Evolutionary conservation across 2,888 invertebrate species (phyloP), one percentile per base, ranked within the genome.

Genomic region (Cataglyphis altisquamis): DNA sequence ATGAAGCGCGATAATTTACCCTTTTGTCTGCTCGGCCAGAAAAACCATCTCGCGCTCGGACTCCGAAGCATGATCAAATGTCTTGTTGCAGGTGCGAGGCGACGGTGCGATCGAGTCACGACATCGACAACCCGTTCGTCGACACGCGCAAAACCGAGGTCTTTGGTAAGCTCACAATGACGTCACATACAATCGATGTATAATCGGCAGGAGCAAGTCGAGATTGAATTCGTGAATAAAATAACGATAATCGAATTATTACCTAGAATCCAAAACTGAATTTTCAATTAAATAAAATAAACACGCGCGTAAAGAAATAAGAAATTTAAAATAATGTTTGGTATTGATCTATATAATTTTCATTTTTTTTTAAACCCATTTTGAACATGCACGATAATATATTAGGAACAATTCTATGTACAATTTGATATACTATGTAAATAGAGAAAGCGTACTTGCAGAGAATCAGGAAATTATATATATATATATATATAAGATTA

Each of bases 41-140:
- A 15, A 21, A 15, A 64, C 36, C 60, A 41, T 36, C 29, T 15
- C n/a, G n/a, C 25, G 72, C 39, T 60, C 32, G 18, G 18, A 55
- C 57, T 45, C 32, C n/a, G 39, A 67, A 68, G 32, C 45, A 72
- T 80, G 78, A 80, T 80, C 70, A 45, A 80, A 60, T 72, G 36
- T 88, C 86, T 84, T 84, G 82, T 86, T 90, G 57, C 83, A 94
- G 94, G 80, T 94, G 94, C 86, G 91, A 91, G 84, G 91, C 94
- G 48, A 88, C 89, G 25, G 91, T 94, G 36, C 88, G 90, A 55
- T 92, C 92, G 78, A 90, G 89, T 62, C 88, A 90, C 25, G 86
- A 89, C 52, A 89, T 85, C 45, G 88, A 83, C 82, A 85, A 87
- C 57, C 91, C 88, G 55, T 82, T 90, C 77, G 66, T 90, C 84